Base-by-base conservation (phyloP, 1,140 invertebrate genomes). In the Paralvinella palmiformis region DNA sequence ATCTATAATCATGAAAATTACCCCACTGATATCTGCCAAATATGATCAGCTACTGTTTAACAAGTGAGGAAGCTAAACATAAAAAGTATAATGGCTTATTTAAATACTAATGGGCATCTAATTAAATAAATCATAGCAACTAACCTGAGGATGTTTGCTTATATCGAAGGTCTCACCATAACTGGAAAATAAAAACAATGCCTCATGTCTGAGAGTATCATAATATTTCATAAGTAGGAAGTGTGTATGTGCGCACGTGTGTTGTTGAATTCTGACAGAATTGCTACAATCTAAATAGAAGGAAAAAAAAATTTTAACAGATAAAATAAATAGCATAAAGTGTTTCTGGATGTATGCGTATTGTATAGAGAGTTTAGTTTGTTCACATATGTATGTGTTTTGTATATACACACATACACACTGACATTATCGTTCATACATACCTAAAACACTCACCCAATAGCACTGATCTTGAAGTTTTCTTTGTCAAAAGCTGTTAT, bases 81-180 rank as follows among this genome's bases (percentile, higher is more conserved):
- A 29, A 22, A 27, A 17, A n/a, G n/a, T 22, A 24, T 27, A 22
- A 29, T 22, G 5, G 1, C 20, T 56, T 17, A 15, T 2, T 27
- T 41, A 36, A 22, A n/a, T 45, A 24, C 27, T n/a, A 17, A 3
- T 44, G 44, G 13, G 57, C 29, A 22, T 27, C 20, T 36, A 55
- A 6, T 15, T 1, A 45, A 37, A 44, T 44, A 69, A 59, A 17
- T 22, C 2, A 32, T 41, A 1, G n/a, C 20, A 32, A 61, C 64
- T 67, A 69, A 77, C 76, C 69, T 97, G 95, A 13, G 93, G 91
- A 84, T 99, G 96, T 81, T 95, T 98, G 15, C 87, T 87, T 58
- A 97, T 84, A 73, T 86, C 84, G 82, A 98, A 98, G 72, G 90
- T 88, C 83, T 99, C 96, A 24, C 96, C 96, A 77, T 88, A 92